Base-by-base conservation (phyloP, 2,113 vertebrate genomes). In the Eubucco bourcierii region DNA sequence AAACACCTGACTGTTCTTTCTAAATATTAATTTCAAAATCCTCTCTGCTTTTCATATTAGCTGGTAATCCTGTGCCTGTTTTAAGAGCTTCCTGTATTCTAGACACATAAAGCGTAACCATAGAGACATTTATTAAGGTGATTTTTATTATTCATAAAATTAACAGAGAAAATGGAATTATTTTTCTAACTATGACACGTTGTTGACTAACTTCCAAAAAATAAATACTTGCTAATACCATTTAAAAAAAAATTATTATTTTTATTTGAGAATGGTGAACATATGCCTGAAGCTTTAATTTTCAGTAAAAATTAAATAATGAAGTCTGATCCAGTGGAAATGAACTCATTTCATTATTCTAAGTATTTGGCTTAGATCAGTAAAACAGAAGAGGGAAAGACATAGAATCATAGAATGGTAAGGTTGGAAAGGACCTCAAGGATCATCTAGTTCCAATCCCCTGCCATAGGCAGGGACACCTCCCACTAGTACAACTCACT, bases 21-120 rank as follows among this genome's bases (percentile, higher is more conserved):
- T 85, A 91, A 96, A 94, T 94, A 96, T 78, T 71, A 88, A 24
- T 97, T 98, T 96, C 93, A 84, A 85, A 96, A 73, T 34, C 1
- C 1, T 75, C 66, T 75, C 41, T 80, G 84, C 46, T 93, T 29
- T 92, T 82, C 41, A 19, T 71, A 80, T 94, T 94, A 67, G 60
- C 83, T 86, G 78, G 74, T 92, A 94, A 96, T 87, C 77, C 71
- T 83, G 61, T 59, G 59, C 67, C 64, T 72, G 29, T 71, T 90
- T 75, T 60, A 75, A 94, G 53, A 53, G 70, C 27, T 92, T 92
- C 80, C 56, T 76, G 39, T 94, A 63, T 80, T 86, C 63, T 73
- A 86, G 82, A 77, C 59, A 84, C 74, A 66, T 4, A 34, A 80
- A 86, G 20, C 6, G 75, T 94, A 92, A 90, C 89, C 78, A 91